phyloP scores from a whole-genome alignment of 1,140 invertebrate species.

The Bombus waltoni region DNA sequence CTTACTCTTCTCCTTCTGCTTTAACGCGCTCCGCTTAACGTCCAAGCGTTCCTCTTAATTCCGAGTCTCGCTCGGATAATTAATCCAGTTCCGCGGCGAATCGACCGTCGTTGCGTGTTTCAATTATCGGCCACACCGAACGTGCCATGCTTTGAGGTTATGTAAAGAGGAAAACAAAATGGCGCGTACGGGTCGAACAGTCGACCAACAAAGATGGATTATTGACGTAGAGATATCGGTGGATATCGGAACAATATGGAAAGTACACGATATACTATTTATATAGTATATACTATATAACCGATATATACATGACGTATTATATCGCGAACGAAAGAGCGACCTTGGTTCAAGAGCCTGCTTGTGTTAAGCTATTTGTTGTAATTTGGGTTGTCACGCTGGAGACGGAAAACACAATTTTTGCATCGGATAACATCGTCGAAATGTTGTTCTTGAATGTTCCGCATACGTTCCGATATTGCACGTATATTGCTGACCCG shows the following conservation, averaged over 20 bases:
- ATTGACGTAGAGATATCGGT: too few relatives aligned
- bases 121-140: not conserved
- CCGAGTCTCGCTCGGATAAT: constrained; percentile 27
- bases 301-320: too few relatives aligned
- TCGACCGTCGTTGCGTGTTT: not conserved
- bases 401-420: not conserved
- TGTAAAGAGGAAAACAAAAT: too few relatives aligned
- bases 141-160: too few relatives aligned
- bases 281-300: too few relatives aligned
- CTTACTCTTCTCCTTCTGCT: not conserved
- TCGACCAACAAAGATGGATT: too few relatives aligned
- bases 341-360: not conserved
- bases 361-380: not conserved
- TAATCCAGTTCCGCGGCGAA: constrained; percentile 24
- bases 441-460: not conserved
- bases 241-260: too few relatives aligned
- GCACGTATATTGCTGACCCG: not conserved
- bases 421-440: not conserved
- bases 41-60: constrained; percentile 10
- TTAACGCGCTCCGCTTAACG: not conserved
- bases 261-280: too few relatives aligned
- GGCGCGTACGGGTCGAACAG: too few relatives aligned
- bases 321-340: too few relatives aligned
- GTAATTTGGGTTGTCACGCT: not conserved
- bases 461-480: not conserved